Base-by-base conservation (phyloP, 2,113 vertebrate genomes). In the Micronisus gabar region DNA sequence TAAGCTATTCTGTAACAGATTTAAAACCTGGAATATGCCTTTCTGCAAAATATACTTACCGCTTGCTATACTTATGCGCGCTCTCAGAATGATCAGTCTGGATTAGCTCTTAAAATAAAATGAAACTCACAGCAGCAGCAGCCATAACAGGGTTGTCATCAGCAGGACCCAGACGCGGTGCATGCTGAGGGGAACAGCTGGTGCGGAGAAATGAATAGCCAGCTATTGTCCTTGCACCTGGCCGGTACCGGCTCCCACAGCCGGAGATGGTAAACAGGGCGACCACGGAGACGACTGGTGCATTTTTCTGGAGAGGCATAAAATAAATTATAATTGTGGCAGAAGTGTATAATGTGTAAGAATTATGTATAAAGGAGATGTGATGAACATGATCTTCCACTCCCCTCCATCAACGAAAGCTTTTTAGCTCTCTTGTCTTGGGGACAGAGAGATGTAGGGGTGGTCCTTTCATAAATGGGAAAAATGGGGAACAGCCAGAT, bases 151-250 rank as follows among this genome's bases (percentile, higher is more conserved):
- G 72, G 71, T 16, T 82, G 75, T 86, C 73, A 63, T 21, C 72
- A 62, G 81, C 68, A 89, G 79, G 58, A 43, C 63, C 29, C 36
- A 23, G 65, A 13, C 21, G 16, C 7, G 19, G 71, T 48, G 72
- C 62, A 20, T 66, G 76, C 93, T 81, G 93, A 92, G 68, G 86
- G 41, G 67, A 95, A 95, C 92, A 98, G 97, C 93, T 96, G 96
- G 83, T 75, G 79, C 34, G n/a, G 50, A 74, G 67, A 70, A 82
- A 88, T 84, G 62, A 95, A 97, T 34, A 90, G 83, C 53, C 66
- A 70, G 87, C 74, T 62, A 90, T 96, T 97, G 96, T 97, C 92
- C 86, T 88, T 81, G 95, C 81, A 96, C 93, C 94, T 97, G 97
- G 73, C 84, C 6, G 0, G 63, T 8, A 88, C 67, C 2, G 0